These are phyloP conservation scores for Latrodectus geometricus DNA, from an alignment of 1,140 invertebrate genomes.

Conservation along the genomic window DNA sequence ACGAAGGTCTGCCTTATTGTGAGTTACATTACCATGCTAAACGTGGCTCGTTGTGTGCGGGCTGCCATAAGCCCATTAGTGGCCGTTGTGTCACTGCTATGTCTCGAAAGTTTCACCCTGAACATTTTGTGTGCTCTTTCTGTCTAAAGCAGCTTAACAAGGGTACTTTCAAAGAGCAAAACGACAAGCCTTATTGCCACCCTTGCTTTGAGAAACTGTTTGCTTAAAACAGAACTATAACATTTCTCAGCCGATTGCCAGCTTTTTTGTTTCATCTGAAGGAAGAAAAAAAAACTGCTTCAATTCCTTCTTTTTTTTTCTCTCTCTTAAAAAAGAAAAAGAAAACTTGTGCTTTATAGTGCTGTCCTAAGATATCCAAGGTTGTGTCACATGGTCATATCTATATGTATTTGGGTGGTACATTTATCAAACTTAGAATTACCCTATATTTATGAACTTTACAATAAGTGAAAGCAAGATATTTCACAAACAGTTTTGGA, in stretches of 20 bases:
- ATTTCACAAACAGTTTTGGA: neutral
- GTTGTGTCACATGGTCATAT: slow-evolving; percentile 30
- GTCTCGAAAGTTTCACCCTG: slow-evolving; percentile 98
- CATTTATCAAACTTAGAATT: neutral
- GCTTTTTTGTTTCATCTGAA: neutral
- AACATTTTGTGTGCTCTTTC: slow-evolving; percentile 98
- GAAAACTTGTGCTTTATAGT: slow-evolving; percentile 30
- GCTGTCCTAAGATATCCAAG: slow-evolving; percentile 24
- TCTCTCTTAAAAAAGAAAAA: neutral
- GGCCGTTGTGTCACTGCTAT: slow-evolving; percentile 98
- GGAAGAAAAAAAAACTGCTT: neutral
- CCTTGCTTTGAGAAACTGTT: slow-evolving; percentile 97
- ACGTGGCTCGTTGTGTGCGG: slow-evolving; percentile 94
- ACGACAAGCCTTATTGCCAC: slow-evolving; percentile 98
- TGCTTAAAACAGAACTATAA: slow-evolving; percentile 67
- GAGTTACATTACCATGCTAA: slow-evolving; percentile 98
- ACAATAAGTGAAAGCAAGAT: neutral
- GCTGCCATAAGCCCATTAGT: slow-evolving; percentile 96
- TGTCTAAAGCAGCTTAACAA: slow-evolving; percentile 97
- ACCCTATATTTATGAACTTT: neutral
- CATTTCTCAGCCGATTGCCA: slow-evolving; percentile 23
- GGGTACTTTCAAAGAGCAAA: slow-evolving; percentile 97
- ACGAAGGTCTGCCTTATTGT: slow-evolving; percentile 96
- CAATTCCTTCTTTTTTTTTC: neutral
- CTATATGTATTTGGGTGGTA: neutral